These are phyloP conservation scores for Plutella xylostella DNA, from an alignment of 2,888 invertebrate species.

Conservation along the genomic window DNA sequence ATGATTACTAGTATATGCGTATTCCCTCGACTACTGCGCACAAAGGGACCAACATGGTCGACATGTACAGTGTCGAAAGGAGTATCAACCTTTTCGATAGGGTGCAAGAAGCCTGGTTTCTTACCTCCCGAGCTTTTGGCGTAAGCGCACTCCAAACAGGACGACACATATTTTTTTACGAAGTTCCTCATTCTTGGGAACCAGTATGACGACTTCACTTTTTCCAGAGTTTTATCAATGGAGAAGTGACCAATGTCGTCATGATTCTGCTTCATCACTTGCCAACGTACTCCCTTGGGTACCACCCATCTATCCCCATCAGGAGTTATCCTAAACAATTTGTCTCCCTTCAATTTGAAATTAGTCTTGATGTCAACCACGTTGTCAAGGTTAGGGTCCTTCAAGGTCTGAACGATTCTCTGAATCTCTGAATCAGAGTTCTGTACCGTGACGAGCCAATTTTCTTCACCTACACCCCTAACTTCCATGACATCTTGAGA, in stretches of 20 bases:
- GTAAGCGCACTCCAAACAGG: constrained; percentile 5
- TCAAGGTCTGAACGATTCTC: not conserved
- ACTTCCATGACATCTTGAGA: not conserved
- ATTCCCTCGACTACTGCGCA: constrained; percentile 10
- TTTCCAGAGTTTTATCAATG: constrained; percentile 18
- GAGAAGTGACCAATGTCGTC: constrained; percentile 19
- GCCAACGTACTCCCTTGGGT: constrained; percentile 17
- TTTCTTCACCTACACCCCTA: not conserved
- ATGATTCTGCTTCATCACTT: constrained; percentile 17
- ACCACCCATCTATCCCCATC: constrained; percentile 15
- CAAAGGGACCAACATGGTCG: constrained; percentile 15
- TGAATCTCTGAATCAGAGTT: not conserved
- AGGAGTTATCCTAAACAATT: not conserved
- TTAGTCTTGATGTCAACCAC: too few species aligned
- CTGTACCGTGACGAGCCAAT: constrained; percentile 1
- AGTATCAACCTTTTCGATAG: constrained; percentile 2
- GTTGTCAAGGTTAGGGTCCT: too few species aligned
- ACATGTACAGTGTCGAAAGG: constrained; percentile 7
- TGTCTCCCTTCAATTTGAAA: not conserved
- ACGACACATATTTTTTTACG: constrained; percentile 2
- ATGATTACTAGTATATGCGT: constrained; percentile 11
- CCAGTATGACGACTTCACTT: constrained; percentile 19
- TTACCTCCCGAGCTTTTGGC: constrained; percentile 6
- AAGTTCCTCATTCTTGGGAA: constrained; percentile 1
- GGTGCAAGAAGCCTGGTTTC: constrained; percentile 2